Conservation (phyloP, 2,113 vertebrate genomes). For the Ascaphus truei region DNA sequence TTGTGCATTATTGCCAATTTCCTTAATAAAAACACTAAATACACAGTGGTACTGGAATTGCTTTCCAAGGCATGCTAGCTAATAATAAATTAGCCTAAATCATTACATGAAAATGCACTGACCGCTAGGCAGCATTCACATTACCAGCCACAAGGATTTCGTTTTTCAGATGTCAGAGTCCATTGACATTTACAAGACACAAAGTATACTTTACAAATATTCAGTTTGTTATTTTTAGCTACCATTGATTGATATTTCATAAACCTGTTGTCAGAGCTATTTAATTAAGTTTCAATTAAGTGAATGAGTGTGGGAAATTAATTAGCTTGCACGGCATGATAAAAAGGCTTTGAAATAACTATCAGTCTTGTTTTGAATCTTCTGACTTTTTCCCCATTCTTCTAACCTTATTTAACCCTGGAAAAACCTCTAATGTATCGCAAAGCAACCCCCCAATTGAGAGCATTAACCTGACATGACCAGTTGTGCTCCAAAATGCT, state of each 20-base stretch:
- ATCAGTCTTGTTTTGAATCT: too few species aligned
- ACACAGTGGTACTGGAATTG: not conserved
- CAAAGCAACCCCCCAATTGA: too few species aligned
- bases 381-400: too few species aligned
- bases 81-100: slow-evolving; percentile 13
- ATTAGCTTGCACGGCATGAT: slow-evolving; percentile 47
- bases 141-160: slow-evolving; percentile 41
- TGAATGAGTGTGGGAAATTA: slow-evolving; percentile 53
- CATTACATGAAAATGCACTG: slow-evolving; percentile 32
- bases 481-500: too few species aligned
- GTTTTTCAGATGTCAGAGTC: slow-evolving; percentile 43
- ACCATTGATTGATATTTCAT: slow-evolving; percentile 49
- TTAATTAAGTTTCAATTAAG: slow-evolving; percentile 58
- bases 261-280: slow-evolving; percentile 48
- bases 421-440: too few species aligned
- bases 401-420: too few species aligned
- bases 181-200: slow-evolving; percentile 53
- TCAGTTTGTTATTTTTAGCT: slow-evolving; percentile 52
- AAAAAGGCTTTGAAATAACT: too few species aligned
- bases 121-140: slow-evolving; percentile 33
- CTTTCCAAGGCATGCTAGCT: not conserved
- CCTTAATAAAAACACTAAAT: slow-evolving; percentile 20
- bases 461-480: too few species aligned
- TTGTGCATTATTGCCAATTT: slow-evolving; percentile 6
- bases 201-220: slow-evolving; percentile 45